phyloP scores from a whole-genome alignment of 2,113 vertebrate species.

The Petaurus breviceps region DNA sequence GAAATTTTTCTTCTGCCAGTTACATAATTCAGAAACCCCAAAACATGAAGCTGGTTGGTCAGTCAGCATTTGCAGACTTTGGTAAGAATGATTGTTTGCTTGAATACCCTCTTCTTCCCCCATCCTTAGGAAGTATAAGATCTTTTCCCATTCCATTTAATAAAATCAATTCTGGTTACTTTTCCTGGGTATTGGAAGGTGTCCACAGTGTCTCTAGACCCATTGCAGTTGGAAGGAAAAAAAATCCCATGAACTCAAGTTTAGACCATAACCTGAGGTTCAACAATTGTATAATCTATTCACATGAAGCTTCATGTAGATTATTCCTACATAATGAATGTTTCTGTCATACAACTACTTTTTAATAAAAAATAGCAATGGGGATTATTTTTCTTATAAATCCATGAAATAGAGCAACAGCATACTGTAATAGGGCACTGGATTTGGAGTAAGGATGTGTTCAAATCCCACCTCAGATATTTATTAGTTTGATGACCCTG shows the following conservation, averaged over 20 bases:
- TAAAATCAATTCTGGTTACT: background rate
- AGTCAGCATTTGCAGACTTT: conserved; percentile 96
- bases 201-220: background rate
- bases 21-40: conserved; percentile 65
- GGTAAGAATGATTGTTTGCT: conserved; percentile 85
- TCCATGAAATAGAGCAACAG: background rate
- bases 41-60: conserved; percentile 84
- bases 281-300: background rate
- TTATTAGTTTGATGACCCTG: background rate
- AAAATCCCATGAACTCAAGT: background rate
- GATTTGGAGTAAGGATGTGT: background rate
- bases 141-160: background rate
- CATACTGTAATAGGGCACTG: background rate
- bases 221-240: background rate
- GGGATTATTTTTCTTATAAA: background rate
- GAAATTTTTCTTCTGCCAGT: conserved; percentile 87
- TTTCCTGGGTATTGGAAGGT: background rate
- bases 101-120: background rate
- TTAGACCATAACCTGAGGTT: background rate
- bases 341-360: background rate
- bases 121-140: background rate
- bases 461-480: background rate
- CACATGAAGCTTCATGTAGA: background rate
- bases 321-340: background rate
- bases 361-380: background rate